Conservation (phyloP, 2,888 invertebrate species). For the Himalopsyche kuldschensis region DNA sequence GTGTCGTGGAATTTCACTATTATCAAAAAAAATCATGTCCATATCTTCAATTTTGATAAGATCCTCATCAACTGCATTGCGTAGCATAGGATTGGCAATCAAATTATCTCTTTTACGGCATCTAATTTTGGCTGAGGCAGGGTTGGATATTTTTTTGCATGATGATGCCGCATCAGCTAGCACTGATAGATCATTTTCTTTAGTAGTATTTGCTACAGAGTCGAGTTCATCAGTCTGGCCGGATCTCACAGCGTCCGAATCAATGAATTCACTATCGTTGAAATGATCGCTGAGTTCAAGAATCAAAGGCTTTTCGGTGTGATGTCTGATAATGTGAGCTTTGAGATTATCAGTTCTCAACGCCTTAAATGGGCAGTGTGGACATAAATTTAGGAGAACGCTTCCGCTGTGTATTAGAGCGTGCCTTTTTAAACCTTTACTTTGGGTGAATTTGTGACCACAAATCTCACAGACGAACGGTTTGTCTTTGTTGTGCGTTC, state of each 20-base stretch:
- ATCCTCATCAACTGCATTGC: not conserved
- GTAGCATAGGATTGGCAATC: constrained; percentile 25
- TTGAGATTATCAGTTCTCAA: constrained; percentile 58
- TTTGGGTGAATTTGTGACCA: constrained; percentile 59
- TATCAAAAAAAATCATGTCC: constrained; percentile 16
- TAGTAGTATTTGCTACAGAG: not conserved
- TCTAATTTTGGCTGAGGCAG: not conserved
- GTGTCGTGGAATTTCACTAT: not conserved
- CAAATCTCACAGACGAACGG: constrained; percentile 62
- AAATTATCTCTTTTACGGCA: constrained; percentile 26
- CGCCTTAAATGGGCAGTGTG: constrained; percentile 53
- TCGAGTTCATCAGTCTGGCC: constrained; percentile 5
- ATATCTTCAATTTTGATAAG: constrained; percentile 16
- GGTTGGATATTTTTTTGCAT: constrained; percentile 16
- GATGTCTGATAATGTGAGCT: constrained; percentile 51
- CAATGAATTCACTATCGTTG: constrained; percentile 16
- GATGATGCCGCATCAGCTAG: constrained; percentile 36
- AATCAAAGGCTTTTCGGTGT: constrained; percentile 40
- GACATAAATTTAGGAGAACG: constrained; percentile 48
- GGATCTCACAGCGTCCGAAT: constrained; percentile 11
- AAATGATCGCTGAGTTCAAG: constrained; percentile 27
- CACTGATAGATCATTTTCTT: constrained; percentile 27
- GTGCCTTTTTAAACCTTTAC: constrained; percentile 52
- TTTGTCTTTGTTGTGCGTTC: constrained; percentile 58
- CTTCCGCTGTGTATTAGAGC: constrained; percentile 43